These are phyloP conservation scores for Melikaiella ostensackeni DNA, from an alignment of 2,888 invertebrate genomes.

Conservation along the genomic window DNA sequence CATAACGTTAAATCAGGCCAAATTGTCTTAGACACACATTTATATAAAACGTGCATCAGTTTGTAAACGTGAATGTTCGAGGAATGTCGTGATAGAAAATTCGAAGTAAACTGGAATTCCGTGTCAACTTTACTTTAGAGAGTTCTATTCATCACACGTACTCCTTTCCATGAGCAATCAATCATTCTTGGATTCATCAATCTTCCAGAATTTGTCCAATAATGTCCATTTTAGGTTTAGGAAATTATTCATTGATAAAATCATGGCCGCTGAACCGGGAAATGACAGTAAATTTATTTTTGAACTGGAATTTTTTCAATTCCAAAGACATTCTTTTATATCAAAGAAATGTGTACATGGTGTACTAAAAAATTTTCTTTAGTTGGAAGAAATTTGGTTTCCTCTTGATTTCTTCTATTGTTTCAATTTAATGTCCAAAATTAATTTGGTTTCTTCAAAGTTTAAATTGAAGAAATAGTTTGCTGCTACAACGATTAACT, in stretches of 20 bases:
- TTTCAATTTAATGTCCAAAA: too few relatives aligned
- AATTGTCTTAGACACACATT: constrained; percentile 21
- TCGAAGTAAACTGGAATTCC: background rate
- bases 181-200: background rate
- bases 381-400: too few relatives aligned
- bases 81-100: background rate
- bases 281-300: background rate
- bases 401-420: too few relatives aligned
- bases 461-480: too few relatives aligned
- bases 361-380: too few relatives aligned
- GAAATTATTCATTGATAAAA: background rate
- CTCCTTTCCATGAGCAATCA: background rate
- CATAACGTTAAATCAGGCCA: constrained; percentile 35
- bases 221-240: background rate
- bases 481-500: too few relatives aligned
- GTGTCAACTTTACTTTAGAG: constrained; percentile 3
- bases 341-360: too few relatives aligned
- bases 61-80: constrained; percentile 3
- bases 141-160: background rate
- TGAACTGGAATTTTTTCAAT: too few relatives aligned
- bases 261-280: too few relatives aligned
- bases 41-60: constrained; percentile 10
- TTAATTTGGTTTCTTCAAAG: too few relatives aligned
- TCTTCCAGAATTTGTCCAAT: background rate
- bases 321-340: too few relatives aligned